These are phyloP conservation scores for Anodontia alba DNA, from an alignment of 2,888 invertebrate genomes.

Conservation along the genomic window DNA sequence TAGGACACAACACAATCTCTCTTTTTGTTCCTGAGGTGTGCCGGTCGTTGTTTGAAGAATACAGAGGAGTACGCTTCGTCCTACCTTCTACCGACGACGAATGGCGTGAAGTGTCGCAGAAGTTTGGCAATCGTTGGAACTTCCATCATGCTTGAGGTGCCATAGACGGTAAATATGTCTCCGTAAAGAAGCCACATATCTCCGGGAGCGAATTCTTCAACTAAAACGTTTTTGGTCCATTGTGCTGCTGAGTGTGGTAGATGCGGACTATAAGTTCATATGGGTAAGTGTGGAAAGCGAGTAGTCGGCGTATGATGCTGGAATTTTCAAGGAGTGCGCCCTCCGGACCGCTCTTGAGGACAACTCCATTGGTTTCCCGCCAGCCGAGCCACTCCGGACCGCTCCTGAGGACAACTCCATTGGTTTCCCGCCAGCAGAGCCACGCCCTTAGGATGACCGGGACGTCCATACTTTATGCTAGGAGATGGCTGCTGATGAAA, in stretches of 20 bases:
- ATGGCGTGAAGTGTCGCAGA: conserved; percentile 13
- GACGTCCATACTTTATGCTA: too few species aligned
- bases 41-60: conserved; percentile 8
- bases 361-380: neutral
- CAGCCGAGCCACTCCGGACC: neutral
- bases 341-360: neutral
- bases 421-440: neutral
- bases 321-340: neutral
- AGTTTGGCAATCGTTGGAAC: conserved; percentile 10
- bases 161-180: neutral
- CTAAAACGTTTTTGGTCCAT: conserved; percentile 7
- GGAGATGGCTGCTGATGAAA: too few species aligned
- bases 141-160: conserved; percentile 24
- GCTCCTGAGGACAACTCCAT: neutral
- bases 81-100: conserved; percentile 3
- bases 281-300: conserved; percentile 23
- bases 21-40: conserved; percentile 12
- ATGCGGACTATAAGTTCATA: conserved; percentile 26
- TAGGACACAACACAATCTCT: conserved; percentile 18
- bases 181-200: neutral
- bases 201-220: neutral
- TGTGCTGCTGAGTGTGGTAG: conserved; percentile 25
- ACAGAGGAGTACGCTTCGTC: neutral
- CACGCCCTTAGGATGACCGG: neutral
- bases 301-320: conserved; percentile 15